These are phyloP conservation scores for Coregonus clupeaformis DNA, from an alignment of 2,113 vertebrate genomes.

Conservation along the genomic window DNA sequence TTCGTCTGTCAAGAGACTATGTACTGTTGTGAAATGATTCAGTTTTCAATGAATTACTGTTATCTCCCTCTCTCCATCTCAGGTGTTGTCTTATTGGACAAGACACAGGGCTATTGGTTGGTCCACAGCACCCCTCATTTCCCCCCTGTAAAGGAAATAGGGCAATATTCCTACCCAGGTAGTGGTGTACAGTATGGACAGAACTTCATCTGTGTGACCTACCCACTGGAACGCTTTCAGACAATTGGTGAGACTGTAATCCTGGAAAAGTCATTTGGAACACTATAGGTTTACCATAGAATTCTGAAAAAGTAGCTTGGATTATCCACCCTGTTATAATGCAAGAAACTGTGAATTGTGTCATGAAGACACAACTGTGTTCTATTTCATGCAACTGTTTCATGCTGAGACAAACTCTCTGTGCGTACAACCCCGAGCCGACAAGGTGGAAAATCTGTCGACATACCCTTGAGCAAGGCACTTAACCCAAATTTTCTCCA, in stretches of 20 bases:
- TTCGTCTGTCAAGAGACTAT: not conserved
- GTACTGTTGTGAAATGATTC: not conserved
- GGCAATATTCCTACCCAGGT: constrained; percentile 75
- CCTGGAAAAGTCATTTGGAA: not conserved
- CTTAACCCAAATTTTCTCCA: no score
- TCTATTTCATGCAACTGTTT: no score
- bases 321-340: no score
- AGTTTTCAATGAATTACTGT: not conserved
- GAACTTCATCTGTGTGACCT: constrained; percentile 86
- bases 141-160: constrained; percentile 59
- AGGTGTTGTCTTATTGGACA: constrained; percentile 83
- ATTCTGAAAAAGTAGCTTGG: no score
- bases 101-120: constrained; percentile 85
- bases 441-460: no score
- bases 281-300: not conserved
- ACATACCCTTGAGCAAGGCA: no score
- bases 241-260: constrained; percentile 75
- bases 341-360: no score
- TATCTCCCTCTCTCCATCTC: constrained; percentile 7
- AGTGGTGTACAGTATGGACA: constrained; percentile 75
- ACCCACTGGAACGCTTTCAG: constrained; percentile 73
- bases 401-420: no score
- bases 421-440: no score
- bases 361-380: no score
- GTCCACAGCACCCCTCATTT: constrained; percentile 87